A percentile compares a stretch with the other conserved stretches of the same genome.
These are phyloP conservation scores for Sebastolobus alascanus DNA, from an alignment of 2,797 vertebrate species.

Conservation along the genomic window DNA sequence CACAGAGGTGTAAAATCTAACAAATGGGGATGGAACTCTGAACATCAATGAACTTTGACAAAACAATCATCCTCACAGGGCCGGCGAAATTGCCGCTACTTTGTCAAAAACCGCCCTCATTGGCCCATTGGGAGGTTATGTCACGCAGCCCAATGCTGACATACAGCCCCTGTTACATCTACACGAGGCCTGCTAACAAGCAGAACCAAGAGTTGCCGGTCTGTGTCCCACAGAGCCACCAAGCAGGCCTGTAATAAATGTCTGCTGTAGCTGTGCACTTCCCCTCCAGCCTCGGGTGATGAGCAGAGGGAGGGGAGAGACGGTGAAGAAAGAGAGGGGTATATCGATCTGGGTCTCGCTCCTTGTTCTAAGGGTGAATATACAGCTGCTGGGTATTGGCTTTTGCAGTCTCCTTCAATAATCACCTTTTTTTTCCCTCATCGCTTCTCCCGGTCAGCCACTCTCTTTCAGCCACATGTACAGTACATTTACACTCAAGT, in stretches of 20 bases:
- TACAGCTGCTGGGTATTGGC: constrained; percentile 71
- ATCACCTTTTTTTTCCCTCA: constrained; percentile 57
- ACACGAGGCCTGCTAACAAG: constrained; percentile 64
- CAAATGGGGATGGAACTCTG: not conserved
- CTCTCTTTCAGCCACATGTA: constrained; percentile 35
- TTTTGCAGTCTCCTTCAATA: constrained; percentile 72
- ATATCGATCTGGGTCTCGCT: constrained; percentile 76
- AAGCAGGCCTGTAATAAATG: constrained; percentile 70
- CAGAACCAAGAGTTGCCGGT: constrained; percentile 42
- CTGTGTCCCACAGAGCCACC: constrained; percentile 66
- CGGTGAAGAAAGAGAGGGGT: constrained; percentile 40
- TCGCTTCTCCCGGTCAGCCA: constrained; percentile 39
- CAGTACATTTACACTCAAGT: constrained; percentile 24
- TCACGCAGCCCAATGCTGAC: constrained; percentile 53
- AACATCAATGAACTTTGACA: constrained; percentile 54
- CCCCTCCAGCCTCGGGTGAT: constrained; percentile 61
- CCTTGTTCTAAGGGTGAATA: constrained; percentile 75
- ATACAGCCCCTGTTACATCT: constrained; percentile 53
- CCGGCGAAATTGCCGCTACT: constrained; percentile 49
- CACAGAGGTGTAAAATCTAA: constrained; percentile 8
- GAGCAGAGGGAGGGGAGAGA: constrained; percentile 51
- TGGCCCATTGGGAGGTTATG: constrained; percentile 60
- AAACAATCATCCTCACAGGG: constrained; percentile 51
- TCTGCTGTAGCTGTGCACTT: constrained; percentile 60
- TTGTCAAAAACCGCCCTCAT: constrained; percentile 50